Conservation (phyloP, 2,797 vertebrate genomes). For the Spheniscus humboldti region DNA sequence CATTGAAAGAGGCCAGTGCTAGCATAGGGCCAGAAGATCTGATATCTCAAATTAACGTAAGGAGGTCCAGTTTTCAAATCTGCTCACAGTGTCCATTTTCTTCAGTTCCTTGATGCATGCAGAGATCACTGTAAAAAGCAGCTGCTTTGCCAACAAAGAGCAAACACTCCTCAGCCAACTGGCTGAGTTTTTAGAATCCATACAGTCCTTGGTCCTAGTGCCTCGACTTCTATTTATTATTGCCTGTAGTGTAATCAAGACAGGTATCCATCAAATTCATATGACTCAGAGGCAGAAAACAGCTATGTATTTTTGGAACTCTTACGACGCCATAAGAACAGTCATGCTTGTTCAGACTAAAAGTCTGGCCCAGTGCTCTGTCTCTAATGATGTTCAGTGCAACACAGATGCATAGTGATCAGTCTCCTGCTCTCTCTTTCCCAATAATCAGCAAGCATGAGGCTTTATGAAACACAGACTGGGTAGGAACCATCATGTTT, state of each 20-base stretch:
- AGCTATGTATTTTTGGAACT: neutral
- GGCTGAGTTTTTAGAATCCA: neutral
- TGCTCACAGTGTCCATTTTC: neutral
- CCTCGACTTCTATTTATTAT: neutral
- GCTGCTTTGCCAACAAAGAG: neutral
- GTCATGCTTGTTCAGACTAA: neutral
- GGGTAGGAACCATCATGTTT: neutral
- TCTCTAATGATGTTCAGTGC: neutral
- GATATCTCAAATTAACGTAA: neutral
- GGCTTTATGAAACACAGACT: neutral
- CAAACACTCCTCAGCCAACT: neutral
- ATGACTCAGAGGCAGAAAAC: neutral
- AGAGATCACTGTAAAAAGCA: neutral
- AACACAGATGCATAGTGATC: neutral
- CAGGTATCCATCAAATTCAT: neutral
- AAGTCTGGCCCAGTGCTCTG: neutral
- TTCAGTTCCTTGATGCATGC: neutral
- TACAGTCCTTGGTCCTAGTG: neutral
- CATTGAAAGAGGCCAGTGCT: neutral
- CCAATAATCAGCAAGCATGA: neutral
- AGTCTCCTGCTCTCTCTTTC: neutral
- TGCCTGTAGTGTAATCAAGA: neutral
- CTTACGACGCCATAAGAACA: neutral
- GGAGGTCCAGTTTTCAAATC: neutral
- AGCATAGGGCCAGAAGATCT: neutral